These are phyloP conservation scores for Spea hammondii DNA, from an alignment of 2,797 vertebrate genomes.

Conservation along the genomic window DNA sequence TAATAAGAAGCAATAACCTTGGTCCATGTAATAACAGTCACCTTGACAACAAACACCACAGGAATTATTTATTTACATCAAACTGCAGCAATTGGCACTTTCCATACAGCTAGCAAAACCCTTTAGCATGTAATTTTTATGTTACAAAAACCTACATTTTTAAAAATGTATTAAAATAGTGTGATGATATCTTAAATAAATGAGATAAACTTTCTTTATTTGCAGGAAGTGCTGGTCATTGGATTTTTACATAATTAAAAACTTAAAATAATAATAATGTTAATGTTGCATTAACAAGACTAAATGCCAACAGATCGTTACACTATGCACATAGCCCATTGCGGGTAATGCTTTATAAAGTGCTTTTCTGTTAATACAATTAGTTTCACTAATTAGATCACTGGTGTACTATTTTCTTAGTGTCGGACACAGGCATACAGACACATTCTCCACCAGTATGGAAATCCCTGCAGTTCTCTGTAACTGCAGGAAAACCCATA, in stretches of 20 bases:
- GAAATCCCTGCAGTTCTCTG: no score
- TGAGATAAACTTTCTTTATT: background rate
- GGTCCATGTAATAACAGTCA: conserved; percentile 14
- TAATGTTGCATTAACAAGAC: background rate
- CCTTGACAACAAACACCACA: conserved; percentile 25
- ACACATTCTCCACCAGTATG: no score
- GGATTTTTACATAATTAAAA: background rate
- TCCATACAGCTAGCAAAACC: conserved; percentile 1
- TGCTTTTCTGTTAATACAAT: no score
- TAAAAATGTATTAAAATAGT: background rate
- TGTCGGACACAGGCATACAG: no score
- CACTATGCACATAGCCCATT: background rate
- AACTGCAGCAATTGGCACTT: background rate
- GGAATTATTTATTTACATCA: conserved; percentile 18
- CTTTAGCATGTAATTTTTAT: background rate
- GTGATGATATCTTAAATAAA: background rate
- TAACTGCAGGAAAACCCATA: no score
- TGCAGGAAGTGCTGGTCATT: background rate
- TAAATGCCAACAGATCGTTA: background rate
- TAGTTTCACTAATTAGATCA: no score
- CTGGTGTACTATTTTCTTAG: no score
- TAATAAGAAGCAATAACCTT: background rate
- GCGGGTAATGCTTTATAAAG: no score
- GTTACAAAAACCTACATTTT: no score
- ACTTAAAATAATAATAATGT: no score